Percentiles rank a stretch among this genome's conserved stretches.
These are phyloP conservation scores for Neotoma lepida DNA, from an alignment of 2,113 vertebrate species.

Conservation along the genomic window DNA sequence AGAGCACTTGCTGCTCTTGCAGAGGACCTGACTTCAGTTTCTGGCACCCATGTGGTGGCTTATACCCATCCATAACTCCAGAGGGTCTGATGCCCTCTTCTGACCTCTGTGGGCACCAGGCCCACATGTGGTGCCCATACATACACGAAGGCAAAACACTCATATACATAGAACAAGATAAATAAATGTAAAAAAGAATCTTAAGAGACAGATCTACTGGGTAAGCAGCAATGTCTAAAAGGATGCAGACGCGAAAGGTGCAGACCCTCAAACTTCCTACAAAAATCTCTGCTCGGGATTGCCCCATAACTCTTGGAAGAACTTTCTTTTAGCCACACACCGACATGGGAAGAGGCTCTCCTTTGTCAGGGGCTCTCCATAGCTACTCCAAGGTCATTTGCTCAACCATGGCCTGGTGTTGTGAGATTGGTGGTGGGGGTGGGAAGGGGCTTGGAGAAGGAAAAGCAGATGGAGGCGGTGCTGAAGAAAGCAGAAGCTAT, in stretches of 20 bases:
- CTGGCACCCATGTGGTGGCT: not conserved
- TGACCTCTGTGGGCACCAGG: not conserved
- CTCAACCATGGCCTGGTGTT: not conserved
- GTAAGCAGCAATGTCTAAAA: not conserved
- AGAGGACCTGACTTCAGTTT: not conserved
- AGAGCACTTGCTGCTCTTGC: not conserved
- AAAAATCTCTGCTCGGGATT: not conserved
- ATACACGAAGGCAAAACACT: not conserved
- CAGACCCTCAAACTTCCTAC: not conserved
- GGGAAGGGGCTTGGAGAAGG: not conserved
- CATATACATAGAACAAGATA: not conserved
- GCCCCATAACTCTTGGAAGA: not conserved
- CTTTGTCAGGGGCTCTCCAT: not conserved
- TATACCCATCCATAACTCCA: not conserved
- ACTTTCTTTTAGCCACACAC: not conserved
- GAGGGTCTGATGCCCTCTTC: not conserved
- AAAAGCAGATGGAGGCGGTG: not conserved
- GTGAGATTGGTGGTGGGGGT: not conserved
- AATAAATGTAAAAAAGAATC: not conserved
- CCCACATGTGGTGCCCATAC: not conserved
- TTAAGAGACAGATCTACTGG: not conserved
- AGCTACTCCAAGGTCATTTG: not conserved
- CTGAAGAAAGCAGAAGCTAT: not conserved
- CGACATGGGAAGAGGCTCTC: not conserved
- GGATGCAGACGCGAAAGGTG: not conserved